Evolutionary conservation across 2,113 vertebrate species (phyloP).

Genomic region (Pantherophis guttatus): DNA sequence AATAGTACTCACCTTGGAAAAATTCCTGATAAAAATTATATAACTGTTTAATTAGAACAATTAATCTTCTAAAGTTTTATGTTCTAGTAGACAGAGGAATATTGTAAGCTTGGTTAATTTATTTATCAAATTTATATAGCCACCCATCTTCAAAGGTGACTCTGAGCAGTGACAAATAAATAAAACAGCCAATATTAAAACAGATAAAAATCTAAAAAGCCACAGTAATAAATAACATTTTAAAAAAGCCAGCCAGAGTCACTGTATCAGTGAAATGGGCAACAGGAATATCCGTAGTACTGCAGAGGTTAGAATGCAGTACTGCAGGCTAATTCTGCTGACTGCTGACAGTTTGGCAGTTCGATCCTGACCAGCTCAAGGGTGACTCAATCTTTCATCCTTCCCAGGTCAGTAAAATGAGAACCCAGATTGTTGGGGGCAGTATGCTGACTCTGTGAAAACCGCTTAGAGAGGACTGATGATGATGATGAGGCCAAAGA

Average conservation of each 20-base stretch:
- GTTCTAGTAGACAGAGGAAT: not conserved
- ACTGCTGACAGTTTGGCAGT: too few relatives aligned
- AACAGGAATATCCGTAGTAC: not conserved
- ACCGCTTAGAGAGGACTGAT: not conserved
- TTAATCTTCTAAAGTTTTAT: slow-evolving; percentile 4
- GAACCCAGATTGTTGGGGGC: too few relatives aligned
- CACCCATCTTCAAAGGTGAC: not conserved
- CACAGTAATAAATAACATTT: not conserved
- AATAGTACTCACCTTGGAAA: slow-evolving; percentile 7
- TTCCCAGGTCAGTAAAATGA: too few relatives aligned
- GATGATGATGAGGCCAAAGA: not conserved
- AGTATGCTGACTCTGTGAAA: too few relatives aligned
- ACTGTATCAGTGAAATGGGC: not conserved
- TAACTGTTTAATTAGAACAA: slow-evolving; percentile 24
- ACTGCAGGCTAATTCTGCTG: too few relatives aligned
- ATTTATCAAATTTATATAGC: not conserved
- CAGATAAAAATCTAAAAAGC: not conserved
- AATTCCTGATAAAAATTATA: not conserved
- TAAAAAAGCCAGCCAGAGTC: not conserved
- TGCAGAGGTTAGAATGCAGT: too few relatives aligned
- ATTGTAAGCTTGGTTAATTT: not conserved
- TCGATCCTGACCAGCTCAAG: too few relatives aligned
- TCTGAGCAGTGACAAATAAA: not conserved
- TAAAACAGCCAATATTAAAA: not conserved
- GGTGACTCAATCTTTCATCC: too few relatives aligned